A percentile compares a stretch with the other conserved stretches of the same genome.
phyloP scores from a whole-genome alignment of 2,888 invertebrate genomes.

The Nezara viridula region DNA sequence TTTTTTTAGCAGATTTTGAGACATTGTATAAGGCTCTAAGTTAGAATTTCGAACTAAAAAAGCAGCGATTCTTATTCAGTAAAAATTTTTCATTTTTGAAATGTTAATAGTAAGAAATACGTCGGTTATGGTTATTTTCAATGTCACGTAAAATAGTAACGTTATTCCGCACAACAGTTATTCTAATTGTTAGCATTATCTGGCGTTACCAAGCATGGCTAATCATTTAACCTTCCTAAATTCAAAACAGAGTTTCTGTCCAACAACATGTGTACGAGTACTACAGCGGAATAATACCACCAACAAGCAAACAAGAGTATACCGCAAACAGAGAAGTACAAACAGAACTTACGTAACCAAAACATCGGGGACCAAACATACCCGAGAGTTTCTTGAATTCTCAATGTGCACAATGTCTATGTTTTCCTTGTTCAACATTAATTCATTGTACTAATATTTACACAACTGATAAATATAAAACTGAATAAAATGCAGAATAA shows the following conservation, averaged over 20 bases:
- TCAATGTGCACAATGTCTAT: background rate
- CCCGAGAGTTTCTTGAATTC: slow-evolving; percentile 4
- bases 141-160: background rate
- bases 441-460: background rate
- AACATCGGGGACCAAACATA: background rate
- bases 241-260: background rate
- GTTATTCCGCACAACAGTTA: background rate
- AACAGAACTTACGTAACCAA: slow-evolving; percentile 19
- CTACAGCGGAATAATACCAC: background rate
- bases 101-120: too few relatives aligned
- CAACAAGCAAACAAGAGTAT: background rate
- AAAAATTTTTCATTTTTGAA: too few relatives aligned
- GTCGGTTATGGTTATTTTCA: background rate
- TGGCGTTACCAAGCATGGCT: background rate
- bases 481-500: too few relatives aligned
- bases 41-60: too few relatives aligned
- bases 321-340: slow-evolving; percentile 2
- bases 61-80: too few relatives aligned
- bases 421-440: background rate
- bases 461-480: background rate
- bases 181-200: background rate
- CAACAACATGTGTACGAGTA: background rate
- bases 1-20: too few relatives aligned
- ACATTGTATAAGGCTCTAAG: too few relatives aligned
- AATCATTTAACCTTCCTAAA: background rate